Evolutionary conservation across 2,888 invertebrate species (phyloP).

Genomic region (Belgica antarctica): DNA sequence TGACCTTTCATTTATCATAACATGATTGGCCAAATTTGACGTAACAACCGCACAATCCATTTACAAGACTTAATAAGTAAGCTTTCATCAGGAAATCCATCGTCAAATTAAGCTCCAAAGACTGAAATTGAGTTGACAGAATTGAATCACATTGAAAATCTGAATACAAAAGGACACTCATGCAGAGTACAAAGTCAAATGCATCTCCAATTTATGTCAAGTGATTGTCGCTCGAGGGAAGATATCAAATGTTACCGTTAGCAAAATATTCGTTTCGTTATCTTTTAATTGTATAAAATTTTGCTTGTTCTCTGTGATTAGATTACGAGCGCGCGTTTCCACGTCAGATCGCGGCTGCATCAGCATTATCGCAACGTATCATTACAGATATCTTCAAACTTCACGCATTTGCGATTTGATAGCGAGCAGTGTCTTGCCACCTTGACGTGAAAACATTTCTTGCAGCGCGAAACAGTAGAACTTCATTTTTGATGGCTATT

Average conservation of each 20-base stretch:
- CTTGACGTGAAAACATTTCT: no score
- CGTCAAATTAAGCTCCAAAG: background rate
- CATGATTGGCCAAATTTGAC: conserved; percentile 6
- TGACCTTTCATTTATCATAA: background rate
- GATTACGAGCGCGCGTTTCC: background rate
- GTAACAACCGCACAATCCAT: background rate
- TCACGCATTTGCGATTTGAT: background rate
- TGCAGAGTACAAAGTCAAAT: background rate
- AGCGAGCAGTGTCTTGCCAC: no score
- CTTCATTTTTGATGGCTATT: background rate
- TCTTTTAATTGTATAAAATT: background rate
- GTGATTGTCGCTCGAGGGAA: background rate
- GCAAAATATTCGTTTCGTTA: background rate
- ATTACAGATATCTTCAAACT: background rate
- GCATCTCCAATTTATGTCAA: conserved; percentile 1
- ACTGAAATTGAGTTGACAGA: conserved; percentile 6
- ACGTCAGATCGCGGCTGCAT: background rate
- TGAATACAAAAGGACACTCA: background rate
- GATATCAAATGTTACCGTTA: background rate
- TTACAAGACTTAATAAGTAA: conserved; percentile 9
- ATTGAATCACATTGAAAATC: conserved; percentile 28
- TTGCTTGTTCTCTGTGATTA: background rate
- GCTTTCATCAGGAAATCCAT: background rate
- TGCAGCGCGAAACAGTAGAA: no score
- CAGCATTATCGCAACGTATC: background rate